A percentile compares a stretch with the other conserved stretches of the same genome.
Evolutionary conservation across 2,888 invertebrate species (phyloP).

Genomic region (Tholera decimalis): DNA sequence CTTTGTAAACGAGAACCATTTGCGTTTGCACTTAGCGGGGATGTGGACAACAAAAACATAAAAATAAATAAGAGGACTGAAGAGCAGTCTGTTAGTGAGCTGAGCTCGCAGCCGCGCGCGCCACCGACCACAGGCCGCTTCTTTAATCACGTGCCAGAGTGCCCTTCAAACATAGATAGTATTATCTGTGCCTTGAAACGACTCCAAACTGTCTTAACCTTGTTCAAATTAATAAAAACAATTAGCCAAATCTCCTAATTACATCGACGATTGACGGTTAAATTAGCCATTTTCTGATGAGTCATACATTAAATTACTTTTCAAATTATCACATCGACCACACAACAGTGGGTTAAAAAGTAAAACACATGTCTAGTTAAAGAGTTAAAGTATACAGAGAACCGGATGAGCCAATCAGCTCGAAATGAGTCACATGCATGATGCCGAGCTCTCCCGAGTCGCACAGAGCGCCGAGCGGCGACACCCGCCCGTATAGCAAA

Average conservation of each 20-base stretch:
- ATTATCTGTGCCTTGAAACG: not conserved
- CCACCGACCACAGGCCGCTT: conserved; percentile 18
- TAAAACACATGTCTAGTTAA: conserved; percentile 73
- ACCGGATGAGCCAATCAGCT: conserved; percentile 89
- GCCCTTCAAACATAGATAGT: conserved; percentile 32
- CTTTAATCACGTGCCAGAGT: too few species aligned
- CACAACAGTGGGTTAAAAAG: conserved; percentile 58
- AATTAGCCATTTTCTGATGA: conserved; percentile 28
- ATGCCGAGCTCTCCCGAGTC: conserved; percentile 72
- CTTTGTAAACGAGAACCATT: conserved; percentile 86
- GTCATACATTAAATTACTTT: conserved; percentile 51
- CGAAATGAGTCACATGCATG: conserved; percentile 84
- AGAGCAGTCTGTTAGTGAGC: conserved; percentile 72
- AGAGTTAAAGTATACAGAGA: conserved; percentile 84
- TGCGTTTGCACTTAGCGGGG: conserved; percentile 86
- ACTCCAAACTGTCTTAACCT: conserved; percentile 7
- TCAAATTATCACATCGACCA: conserved; percentile 59
- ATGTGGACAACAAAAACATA: conserved; percentile 78
- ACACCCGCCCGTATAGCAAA: conserved; percentile 74
- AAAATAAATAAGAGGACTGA: conserved; percentile 79
- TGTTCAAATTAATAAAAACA: conserved; percentile 20
- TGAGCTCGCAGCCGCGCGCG: conserved; percentile 69
- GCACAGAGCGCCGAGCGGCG: conserved; percentile 69
- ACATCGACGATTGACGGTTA: not conserved
- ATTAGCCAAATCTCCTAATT: conserved; percentile 21